Conservation (phyloP, 1,140 invertebrate genomes). For the Procambarus virginalis region DNA sequence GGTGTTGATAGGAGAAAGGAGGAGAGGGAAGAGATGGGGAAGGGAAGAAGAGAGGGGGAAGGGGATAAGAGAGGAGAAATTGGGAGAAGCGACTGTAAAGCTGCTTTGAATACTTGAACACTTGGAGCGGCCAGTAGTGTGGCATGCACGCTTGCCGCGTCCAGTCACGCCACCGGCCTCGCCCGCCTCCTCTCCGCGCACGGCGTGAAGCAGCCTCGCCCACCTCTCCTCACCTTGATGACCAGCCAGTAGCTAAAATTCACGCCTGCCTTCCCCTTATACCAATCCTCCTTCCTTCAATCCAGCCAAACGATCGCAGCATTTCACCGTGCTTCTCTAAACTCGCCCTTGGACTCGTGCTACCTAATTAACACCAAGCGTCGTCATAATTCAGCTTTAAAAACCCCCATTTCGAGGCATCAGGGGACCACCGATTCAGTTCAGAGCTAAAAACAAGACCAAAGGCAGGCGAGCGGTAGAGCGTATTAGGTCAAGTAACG, state of each 20-base stretch:
- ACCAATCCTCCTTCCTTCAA: neutral
- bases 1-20: neutral
- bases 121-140: neutral
- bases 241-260: neutral
- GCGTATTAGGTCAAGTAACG: constrained; percentile 34
- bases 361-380: constrained; percentile 20
- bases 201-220: neutral
- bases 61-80: no score
- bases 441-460: constrained; percentile 23
- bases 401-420: constrained; percentile 2
- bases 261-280: neutral
- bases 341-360: neutral
- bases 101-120: constrained; percentile 39
- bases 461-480: constrained; percentile 9
- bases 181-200: neutral
- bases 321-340: neutral
- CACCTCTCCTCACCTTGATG: neutral
- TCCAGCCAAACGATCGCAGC: neutral
- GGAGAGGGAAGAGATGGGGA: no score
- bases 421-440: constrained; percentile 6
- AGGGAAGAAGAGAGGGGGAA: neutral
- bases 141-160: neutral
- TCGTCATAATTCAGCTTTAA: constrained; percentile 8
- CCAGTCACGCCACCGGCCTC: neutral
- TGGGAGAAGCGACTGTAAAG: neutral